Evolutionary conservation across 2,797 vertebrate genomes (phyloP).

Genomic region (Myiothlypis chrysogaster): DNA sequence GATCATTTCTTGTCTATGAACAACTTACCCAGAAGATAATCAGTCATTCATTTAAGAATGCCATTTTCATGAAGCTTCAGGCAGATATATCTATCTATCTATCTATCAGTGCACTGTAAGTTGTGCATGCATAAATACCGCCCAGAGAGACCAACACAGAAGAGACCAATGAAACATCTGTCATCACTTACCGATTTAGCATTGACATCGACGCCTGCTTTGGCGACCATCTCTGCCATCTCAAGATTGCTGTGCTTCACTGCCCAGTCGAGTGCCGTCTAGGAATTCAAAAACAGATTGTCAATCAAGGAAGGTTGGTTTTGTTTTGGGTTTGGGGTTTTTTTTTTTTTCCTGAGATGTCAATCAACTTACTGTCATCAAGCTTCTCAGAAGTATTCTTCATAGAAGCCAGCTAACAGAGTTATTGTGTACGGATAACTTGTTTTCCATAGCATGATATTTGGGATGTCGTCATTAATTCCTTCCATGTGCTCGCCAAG

Average conservation of each 20-base stretch:
- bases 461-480: conserved; percentile 47
- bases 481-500: background rate
- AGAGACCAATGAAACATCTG: conserved; percentile 70
- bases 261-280: conserved; percentile 81
- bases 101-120: conserved; percentile 11
- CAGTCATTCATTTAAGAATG: conserved; percentile 29
- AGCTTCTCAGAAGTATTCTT: conserved; percentile 46
- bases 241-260: conserved; percentile 79
- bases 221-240: conserved; percentile 78
- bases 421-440: conserved; percentile 13
- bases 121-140: conserved; percentile 69
- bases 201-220: conserved; percentile 79
- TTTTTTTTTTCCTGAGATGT: conserved; percentile 29
- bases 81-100: background rate
- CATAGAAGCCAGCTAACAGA: conserved; percentile 19
- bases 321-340: background rate
- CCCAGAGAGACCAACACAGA: conserved; percentile 65
- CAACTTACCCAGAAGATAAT: conserved; percentile 29
- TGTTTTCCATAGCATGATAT: conserved; percentile 2
- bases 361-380: conserved; percentile 61
- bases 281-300: conserved; percentile 67
- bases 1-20: conserved; percentile 6
- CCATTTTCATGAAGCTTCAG: conserved; percentile 21
- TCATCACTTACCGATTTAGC: conserved; percentile 80
- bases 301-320: conserved; percentile 60